phyloP scores from a whole-genome alignment of 2,797 vertebrate species.

The Sebastes dallii region DNA sequence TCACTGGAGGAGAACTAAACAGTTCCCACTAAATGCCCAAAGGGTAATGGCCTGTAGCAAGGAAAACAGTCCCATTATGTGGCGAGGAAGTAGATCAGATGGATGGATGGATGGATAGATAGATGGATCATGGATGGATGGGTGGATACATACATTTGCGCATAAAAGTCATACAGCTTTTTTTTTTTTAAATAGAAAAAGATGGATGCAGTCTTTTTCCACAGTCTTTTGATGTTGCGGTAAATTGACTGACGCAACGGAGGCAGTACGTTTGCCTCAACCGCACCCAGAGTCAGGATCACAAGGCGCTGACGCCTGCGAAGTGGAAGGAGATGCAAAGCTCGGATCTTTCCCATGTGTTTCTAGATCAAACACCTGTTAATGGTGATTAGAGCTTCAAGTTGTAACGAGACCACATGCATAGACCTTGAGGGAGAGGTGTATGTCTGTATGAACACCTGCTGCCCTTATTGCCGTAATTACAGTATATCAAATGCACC shows the following conservation, averaged over 20 bases:
- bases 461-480: constrained; percentile 36
- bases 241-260: constrained; percentile 1
- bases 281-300: constrained; percentile 14
- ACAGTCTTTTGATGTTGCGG: constrained; percentile 14
- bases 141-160: not conserved
- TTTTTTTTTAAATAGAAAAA: not conserved
- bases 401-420: constrained; percentile 56
- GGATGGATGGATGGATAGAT: not conserved
- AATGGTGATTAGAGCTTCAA: constrained; percentile 62
- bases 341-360: constrained; percentile 42
- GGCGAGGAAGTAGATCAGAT: constrained; percentile 16
- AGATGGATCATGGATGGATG: not conserved
- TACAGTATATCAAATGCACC: constrained; percentile 24
- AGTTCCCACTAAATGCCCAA: constrained; percentile 42
- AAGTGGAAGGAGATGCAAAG: constrained; percentile 22
- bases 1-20: constrained; percentile 56
- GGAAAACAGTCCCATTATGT: constrained; percentile 38
- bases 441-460: constrained; percentile 34
- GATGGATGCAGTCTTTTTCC: not conserved
- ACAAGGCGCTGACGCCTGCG: constrained; percentile 16
- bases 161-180: too few species aligned
- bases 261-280: not conserved
- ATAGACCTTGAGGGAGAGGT: constrained; percentile 26
- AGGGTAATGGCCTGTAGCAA: constrained; percentile 53
- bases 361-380: constrained; percentile 66